A percentile compares a stretch with the other conserved stretches of the same genome.
These are phyloP conservation scores for Harlomillsia oculata DNA, from an alignment of 1,140 invertebrate genomes.

Conservation along the genomic window DNA sequence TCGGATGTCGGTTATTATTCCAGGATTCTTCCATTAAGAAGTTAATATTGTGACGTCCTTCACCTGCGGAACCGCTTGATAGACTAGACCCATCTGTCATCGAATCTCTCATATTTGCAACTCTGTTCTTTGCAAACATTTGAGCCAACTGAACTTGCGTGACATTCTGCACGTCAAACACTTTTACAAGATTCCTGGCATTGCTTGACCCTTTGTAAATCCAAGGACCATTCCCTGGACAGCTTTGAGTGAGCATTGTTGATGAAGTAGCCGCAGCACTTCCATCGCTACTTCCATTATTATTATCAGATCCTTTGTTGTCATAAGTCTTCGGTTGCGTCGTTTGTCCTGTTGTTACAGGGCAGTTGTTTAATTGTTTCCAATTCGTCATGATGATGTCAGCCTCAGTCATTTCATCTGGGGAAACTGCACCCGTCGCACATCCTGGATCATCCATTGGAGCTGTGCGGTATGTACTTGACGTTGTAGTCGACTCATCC, in stretches of 20 bases:
- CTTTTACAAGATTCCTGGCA: slow-evolving; percentile 14
- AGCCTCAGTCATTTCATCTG: slow-evolving; percentile 12
- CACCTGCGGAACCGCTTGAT: slow-evolving; percentile 3
- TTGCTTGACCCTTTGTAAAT: slow-evolving; percentile 15
- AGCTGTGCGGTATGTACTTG: slow-evolving; percentile 22
- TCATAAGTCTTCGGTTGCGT: slow-evolving; percentile 1
- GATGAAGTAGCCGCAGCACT: slow-evolving; percentile 8
- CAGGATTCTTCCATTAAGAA: slow-evolving; percentile 27
- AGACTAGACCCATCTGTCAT: neutral
- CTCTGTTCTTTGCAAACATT: neutral
- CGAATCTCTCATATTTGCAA: neutral
- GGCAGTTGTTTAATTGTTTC: slow-evolving; percentile 16
- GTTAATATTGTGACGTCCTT: slow-evolving; percentile 5
- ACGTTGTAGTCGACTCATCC: slow-evolving; percentile 23
- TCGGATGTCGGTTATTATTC: slow-evolving; percentile 29
- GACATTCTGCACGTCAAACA: slow-evolving; percentile 19
- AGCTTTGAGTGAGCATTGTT: slow-evolving; percentile 28
- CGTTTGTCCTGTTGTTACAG: neutral
- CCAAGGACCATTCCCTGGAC: slow-evolving; percentile 17
- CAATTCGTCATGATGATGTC: slow-evolving; percentile 32
- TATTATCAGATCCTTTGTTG: slow-evolving; percentile 2
- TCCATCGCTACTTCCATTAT: slow-evolving; percentile 18
- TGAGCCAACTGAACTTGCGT: slow-evolving; percentile 8
- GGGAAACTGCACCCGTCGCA: neutral
- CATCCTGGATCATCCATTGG: slow-evolving; percentile 1